These are phyloP conservation scores for zebrafish (Danio rerio) DNA, from an alignment of 2,113 vertebrate species.

Conservation along the genomic window DNA sequence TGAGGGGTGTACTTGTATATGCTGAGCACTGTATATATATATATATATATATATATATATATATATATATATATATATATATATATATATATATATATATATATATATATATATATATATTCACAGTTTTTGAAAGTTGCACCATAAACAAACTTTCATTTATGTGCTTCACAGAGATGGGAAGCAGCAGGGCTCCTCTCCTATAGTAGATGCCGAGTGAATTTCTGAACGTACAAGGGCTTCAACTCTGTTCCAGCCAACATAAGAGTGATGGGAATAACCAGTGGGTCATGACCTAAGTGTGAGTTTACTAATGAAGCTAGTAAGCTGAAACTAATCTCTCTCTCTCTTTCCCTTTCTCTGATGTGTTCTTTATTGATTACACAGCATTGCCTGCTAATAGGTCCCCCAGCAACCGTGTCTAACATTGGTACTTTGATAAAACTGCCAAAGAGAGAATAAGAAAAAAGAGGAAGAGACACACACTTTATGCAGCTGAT, in stretches of 20 bases:
- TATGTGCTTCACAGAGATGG: not conserved
- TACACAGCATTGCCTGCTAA: slow-evolving; percentile 58
- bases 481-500: not conserved
- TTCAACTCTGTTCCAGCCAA: slow-evolving; percentile 7
- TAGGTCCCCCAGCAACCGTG: slow-evolving; percentile 55
- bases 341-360: slow-evolving; percentile 50
- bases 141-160: not conserved
- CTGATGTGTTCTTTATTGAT: slow-evolving; percentile 69
- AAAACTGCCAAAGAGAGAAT: slow-evolving; percentile 18
- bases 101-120: not conserved
- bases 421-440: slow-evolving; percentile 51
- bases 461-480: not conserved
- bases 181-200: not conserved
- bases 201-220: not conserved
- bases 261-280: slow-evolving; percentile 58
- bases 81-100: too few species aligned
- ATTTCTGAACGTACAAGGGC: not conserved
- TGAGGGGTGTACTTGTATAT: too few species aligned
- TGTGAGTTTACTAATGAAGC: slow-evolving; percentile 66
- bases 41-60: too few species aligned
- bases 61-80: too few species aligned
- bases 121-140: not conserved
- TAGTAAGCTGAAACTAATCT: slow-evolving; percentile 52
- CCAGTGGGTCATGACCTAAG: slow-evolving; percentile 60
- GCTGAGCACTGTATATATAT: too few species aligned